phyloP scores from a whole-genome alignment of 1,140 invertebrate species.

The Zeugodacus cucurbitae region DNA sequence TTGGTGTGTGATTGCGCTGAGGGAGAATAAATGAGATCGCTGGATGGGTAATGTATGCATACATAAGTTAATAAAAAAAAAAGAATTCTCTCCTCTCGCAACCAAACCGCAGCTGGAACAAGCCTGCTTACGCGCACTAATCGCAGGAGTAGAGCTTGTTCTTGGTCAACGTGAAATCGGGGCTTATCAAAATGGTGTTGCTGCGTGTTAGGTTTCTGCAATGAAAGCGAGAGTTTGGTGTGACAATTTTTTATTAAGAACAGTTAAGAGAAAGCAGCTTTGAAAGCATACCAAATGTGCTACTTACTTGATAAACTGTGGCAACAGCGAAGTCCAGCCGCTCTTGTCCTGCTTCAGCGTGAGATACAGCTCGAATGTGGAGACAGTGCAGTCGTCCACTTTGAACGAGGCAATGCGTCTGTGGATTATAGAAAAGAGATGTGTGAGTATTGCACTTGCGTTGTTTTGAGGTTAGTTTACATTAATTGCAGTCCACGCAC shows the following conservation, averaged over 20 bases:
- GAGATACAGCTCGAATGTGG: constrained; percentile 86
- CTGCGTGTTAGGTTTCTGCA: constrained; percentile 82
- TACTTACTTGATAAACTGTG: constrained; percentile 87
- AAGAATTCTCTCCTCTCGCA: constrained; percentile 4
- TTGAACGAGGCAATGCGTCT: constrained; percentile 74
- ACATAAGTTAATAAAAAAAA: not conserved
- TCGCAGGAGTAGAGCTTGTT: constrained; percentile 79
- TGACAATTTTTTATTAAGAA: not conserved
- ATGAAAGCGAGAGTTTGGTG: constrained; percentile 52
- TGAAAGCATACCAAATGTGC: not conserved
- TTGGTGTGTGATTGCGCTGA: constrained; percentile 35
- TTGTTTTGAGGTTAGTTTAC: not conserved
- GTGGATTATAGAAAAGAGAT: not conserved
- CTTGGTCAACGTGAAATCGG: constrained; percentile 84
- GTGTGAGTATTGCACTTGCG: not conserved
- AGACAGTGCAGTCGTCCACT: constrained; percentile 83
- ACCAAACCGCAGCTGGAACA: not conserved
- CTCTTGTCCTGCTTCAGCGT: constrained; percentile 84
- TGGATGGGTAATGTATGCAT: constrained; percentile 7
- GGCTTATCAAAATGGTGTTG: constrained; percentile 85
- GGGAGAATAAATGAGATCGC: constrained; percentile 49
- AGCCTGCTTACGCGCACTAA: constrained; percentile 50
- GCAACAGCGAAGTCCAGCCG: constrained; percentile 84
- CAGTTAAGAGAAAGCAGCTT: constrained; percentile 5
- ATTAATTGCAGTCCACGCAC: constrained; percentile 44